phyloP scores from a whole-genome alignment of 1,140 invertebrate genomes.

The Sitobion miscanthi region DNA sequence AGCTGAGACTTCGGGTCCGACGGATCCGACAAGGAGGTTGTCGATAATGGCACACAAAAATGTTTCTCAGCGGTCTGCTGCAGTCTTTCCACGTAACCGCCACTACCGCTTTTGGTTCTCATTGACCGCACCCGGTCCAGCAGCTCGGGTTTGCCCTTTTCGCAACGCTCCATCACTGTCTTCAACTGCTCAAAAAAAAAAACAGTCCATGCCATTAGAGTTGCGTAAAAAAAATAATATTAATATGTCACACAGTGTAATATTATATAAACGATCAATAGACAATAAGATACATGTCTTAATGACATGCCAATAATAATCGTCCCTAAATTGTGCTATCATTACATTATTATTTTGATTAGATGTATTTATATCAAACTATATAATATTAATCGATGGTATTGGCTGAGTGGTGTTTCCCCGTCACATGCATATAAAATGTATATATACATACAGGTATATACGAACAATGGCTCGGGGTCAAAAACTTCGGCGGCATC shows the following conservation, averaged over 20 bases:
- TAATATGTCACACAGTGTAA: not conserved
- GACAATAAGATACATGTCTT: not conserved
- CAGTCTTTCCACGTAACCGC: constrained; percentile 67
- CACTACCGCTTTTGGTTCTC: not conserved
- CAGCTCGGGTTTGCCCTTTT: constrained; percentile 71
- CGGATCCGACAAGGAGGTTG: constrained; percentile 63
- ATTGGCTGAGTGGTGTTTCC: not conserved
- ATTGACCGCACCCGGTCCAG: constrained; percentile 66
- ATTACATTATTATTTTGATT: not conserved
- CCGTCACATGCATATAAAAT: not conserved
- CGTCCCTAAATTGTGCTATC: not conserved
- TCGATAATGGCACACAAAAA: constrained; percentile 71
- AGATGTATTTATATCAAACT: not conserved
- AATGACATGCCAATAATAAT: not conserved
- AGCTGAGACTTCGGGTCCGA: constrained; percentile 66
- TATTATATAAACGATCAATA: not conserved
- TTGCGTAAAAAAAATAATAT: not conserved
- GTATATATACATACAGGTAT: not conserved
- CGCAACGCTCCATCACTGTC: constrained; percentile 77
- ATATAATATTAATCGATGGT: constrained; percentile 39
- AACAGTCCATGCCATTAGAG: constrained; percentile 27
- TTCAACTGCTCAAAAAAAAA: constrained; percentile 67
- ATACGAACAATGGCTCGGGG: constrained; percentile 41
- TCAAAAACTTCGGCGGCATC: constrained; percentile 55
- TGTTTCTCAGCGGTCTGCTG: constrained; percentile 70